Evolutionary conservation across 2,113 vertebrate species (phyloP).

Genomic region (Pavo muticus): DNA sequence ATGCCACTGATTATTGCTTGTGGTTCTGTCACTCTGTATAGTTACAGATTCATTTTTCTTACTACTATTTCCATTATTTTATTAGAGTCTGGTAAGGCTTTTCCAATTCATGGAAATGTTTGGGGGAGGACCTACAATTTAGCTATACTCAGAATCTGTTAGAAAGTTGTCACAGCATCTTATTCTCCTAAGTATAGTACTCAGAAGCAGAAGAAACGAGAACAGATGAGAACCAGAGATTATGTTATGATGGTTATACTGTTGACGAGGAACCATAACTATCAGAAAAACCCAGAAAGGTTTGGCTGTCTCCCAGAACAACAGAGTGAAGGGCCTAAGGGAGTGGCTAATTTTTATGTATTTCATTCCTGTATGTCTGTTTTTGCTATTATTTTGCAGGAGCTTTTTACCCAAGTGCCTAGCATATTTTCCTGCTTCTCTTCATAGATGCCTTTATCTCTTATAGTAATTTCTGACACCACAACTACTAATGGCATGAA

Average conservation of each 20-base stretch:
- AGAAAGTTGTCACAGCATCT: conserved; percentile 15
- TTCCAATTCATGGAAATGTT: conserved; percentile 1
- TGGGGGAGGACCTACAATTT: neutral
- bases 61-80: conserved; percentile 64
- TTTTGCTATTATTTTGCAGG: neutral
- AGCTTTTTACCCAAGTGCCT: neutral
- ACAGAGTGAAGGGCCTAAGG: neutral
- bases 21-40: conserved; percentile 16
- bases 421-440: neutral
- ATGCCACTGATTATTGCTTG: conserved; percentile 10
- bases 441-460: neutral
- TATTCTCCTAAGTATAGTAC: neutral
- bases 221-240: neutral
- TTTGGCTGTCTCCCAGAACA: neutral
- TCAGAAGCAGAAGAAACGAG: neutral
- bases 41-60: conserved; percentile 34
- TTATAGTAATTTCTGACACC: neutral
- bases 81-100: conserved; percentile 36
- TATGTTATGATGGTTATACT: neutral
- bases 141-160: neutral
- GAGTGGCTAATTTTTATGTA: neutral
- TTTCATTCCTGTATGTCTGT: neutral
- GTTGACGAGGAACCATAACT: neutral
- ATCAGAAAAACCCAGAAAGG: neutral
- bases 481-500: neutral